phyloP scores from a whole-genome alignment of 2,113 vertebrate genomes.

The Periophthalmus modestus region DNA sequence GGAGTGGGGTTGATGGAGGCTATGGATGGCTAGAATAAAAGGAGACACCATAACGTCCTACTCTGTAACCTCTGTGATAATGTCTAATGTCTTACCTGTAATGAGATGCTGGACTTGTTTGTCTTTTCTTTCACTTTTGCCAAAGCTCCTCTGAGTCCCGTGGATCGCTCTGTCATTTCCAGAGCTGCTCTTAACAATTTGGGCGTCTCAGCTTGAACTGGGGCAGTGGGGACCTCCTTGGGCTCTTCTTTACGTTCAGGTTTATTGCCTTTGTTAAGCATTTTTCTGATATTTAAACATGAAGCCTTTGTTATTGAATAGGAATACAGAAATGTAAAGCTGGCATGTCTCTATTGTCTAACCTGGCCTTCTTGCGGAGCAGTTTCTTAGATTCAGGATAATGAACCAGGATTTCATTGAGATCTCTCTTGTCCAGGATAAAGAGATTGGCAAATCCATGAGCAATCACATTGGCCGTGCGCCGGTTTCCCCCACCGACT shows the following conservation, averaged over 20 bases:
- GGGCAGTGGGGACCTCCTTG: conserved; percentile 73
- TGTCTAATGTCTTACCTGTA: conserved; percentile 61
- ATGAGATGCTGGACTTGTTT: conserved; percentile 77
- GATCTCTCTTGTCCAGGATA: conserved; percentile 95
- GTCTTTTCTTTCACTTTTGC: conserved; percentile 82
- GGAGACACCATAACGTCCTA: background rate
- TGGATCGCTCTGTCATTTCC: conserved; percentile 77
- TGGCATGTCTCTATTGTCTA: background rate
- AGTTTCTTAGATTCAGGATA: conserved; percentile 97
- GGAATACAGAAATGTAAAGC: background rate
- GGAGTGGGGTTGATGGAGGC: conserved; percentile 60
- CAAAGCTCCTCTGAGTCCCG: conserved; percentile 75
- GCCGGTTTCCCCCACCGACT: conserved; percentile 89
- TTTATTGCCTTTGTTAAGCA: conserved; percentile 87
- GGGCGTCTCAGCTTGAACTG: conserved; percentile 80
- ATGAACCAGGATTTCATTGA: conserved; percentile 93
- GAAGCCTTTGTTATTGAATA: background rate
- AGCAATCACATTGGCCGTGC: conserved; percentile 91
- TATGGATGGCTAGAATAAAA: conserved; percentile 63
- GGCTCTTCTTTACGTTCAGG: conserved; percentile 72
- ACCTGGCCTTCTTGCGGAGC: conserved; percentile 94
- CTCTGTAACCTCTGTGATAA: background rate
- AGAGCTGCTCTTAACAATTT: conserved; percentile 87
- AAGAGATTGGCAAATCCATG: conserved; percentile 97
- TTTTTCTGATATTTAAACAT: conserved; percentile 79